Evolutionary conservation across 2,797 vertebrate species (phyloP).

Genomic region (Antennarius maculatus): DNA sequence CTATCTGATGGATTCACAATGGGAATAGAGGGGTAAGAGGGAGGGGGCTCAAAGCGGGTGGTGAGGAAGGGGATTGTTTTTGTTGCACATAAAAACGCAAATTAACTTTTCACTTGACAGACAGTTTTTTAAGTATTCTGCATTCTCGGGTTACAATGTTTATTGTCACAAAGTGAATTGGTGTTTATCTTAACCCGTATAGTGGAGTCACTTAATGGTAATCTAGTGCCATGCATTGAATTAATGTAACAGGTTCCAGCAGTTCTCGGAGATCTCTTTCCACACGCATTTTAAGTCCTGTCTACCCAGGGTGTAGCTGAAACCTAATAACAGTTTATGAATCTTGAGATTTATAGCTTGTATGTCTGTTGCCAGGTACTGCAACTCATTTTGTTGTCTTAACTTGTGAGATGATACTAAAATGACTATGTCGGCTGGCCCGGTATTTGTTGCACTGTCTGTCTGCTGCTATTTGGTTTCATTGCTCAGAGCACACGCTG

Average conservation of each 20-base stretch:
- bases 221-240: constrained; percentile 42
- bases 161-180: constrained; percentile 53
- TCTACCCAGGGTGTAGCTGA: constrained; percentile 38
- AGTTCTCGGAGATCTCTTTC: constrained; percentile 32
- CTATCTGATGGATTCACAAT: constrained; percentile 84
- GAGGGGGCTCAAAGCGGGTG: constrained; percentile 22
- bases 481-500: constrained; percentile 43
- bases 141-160: constrained; percentile 57
- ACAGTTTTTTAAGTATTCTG: constrained; percentile 66
- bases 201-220: constrained; percentile 59
- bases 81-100: constrained; percentile 74
- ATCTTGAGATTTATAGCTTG: constrained; percentile 56
- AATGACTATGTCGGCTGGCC: constrained; percentile 59
- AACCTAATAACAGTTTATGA: constrained; percentile 40
- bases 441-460: constrained; percentile 42
- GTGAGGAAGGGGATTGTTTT: constrained; percentile 56
- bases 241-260: constrained; percentile 48
- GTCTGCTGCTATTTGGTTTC: constrained; percentile 39
- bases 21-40: constrained; percentile 18
- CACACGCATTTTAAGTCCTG: not conserved
- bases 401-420: constrained; percentile 62
- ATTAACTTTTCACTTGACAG: constrained; percentile 79
- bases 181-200: constrained; percentile 46
- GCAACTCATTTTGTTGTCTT: constrained; percentile 44
- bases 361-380: constrained; percentile 30